Base-by-base conservation (phyloP, 2,888 invertebrate genomes). In the Philonicus albiceps region DNA sequence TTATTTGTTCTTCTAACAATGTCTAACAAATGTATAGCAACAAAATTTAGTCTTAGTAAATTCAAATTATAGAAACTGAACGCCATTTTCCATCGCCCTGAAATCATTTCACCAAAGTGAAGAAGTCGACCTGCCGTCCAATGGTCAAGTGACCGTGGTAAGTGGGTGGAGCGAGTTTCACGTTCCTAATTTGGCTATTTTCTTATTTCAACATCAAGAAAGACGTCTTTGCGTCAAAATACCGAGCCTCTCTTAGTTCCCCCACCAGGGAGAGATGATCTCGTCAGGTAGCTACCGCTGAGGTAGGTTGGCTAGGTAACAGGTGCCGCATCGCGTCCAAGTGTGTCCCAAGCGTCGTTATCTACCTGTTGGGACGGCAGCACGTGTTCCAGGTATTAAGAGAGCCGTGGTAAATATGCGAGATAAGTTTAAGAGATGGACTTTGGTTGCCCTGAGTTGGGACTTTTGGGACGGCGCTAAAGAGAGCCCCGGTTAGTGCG, bases 141-240 rank as follows among this genome's bases (percentile, higher is more conserved):
- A 78, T 78, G 78, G 78, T 78, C 78, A 78, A 78, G 78, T 30
- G 37, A 40, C 43, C 43, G 49, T 30, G 49, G 19, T 27, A 78
- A 78, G 78, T 78, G 49, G 78, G 78, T 78, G 78, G 78, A 78
- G 78, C 78, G 49, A 78, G 27, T 49, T 30, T 13, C 30, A 49
- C 13, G 13, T 78, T 78, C 49, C 78, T 78, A 78, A 78, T 78
- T 78, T 78, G 78, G 78, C 27, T 78, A 76, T 78, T 78, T 78
- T 78, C 78, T 43, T 78, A 16, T n/a, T 49, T 49, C 19, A 22
- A 40, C 27, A 8, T 76, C 16, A 78, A 78, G 78, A 27, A n/a
- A 49, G 37, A 43, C 27, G 27, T 78, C 78, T 78, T 49, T 3
- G 40, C 49, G 40, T 11, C 76, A 37, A 11, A 11, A 19, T 4